Conservation (phyloP, 2,888 invertebrate genomes). For the Ashinkailepas kermadecensis region DNA sequence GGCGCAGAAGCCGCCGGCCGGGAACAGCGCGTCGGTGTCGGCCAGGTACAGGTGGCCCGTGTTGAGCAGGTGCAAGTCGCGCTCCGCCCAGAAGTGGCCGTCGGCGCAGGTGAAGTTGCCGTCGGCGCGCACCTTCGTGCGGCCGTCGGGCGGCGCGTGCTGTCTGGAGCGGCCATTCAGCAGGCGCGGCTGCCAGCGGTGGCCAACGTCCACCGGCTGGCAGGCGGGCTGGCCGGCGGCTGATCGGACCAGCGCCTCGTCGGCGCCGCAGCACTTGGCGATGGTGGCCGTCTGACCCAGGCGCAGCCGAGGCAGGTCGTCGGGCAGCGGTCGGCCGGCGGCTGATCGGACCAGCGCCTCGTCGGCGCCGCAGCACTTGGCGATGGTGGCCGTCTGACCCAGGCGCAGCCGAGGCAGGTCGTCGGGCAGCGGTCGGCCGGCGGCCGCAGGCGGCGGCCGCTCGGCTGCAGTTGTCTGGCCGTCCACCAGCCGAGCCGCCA, state of each 20-base stretch:
- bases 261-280: neutral
- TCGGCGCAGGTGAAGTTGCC: neutral
- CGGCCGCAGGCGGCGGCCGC: too few relatives aligned
- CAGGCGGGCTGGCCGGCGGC: neutral
- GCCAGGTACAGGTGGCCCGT: neutral
- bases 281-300: neutral
- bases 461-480: too few relatives aligned
- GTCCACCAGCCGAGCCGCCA: too few relatives aligned
- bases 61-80: neutral
- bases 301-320: conserved; percentile 2
- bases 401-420: neutral
- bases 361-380: neutral
- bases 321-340: neutral
- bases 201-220: neutral
- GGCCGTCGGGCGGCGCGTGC: neutral
- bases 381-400: neutral
- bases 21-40: neutral
- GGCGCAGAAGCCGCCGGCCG: neutral
- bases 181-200: conserved; percentile 7
- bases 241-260: neutral
- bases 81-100: neutral
- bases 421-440: neutral
- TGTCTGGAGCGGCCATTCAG: neutral
- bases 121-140: neutral
- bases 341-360: neutral